A percentile compares a stretch with the other conserved stretches of the same genome.
Evolutionary conservation across 2,113 vertebrate species (phyloP).

Genomic region (Sapayoa aenigma): DNA sequence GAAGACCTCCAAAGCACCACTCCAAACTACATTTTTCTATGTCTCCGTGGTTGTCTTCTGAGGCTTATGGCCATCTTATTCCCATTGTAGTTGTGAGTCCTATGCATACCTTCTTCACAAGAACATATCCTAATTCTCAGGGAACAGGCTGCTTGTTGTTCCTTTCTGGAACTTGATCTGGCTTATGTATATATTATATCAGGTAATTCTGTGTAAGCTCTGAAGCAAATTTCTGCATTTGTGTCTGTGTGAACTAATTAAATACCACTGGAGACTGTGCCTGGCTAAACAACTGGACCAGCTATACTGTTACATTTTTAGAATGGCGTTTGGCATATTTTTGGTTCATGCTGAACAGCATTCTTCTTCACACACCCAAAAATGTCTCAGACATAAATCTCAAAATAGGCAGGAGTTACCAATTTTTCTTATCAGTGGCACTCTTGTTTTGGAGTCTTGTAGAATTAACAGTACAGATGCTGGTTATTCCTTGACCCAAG

Average conservation of each 20-base stretch:
- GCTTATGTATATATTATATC: background rate
- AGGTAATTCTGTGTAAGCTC: background rate
- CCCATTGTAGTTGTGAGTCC: background rate
- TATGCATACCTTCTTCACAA: background rate
- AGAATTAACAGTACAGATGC: rapidly evolving
- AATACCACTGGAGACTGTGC: background rate
- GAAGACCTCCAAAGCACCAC: background rate
- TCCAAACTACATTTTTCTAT: background rate
- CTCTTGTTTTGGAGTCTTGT: background rate
- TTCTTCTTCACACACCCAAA: background rate
- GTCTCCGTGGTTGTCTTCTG: background rate
- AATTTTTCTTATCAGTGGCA: background rate
- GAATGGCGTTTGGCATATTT: background rate
- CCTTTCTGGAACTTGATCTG: background rate
- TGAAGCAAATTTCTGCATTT: background rate
- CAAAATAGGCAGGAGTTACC: background rate
- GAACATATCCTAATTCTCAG: background rate
- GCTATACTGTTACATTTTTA: background rate
- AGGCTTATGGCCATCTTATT: background rate
- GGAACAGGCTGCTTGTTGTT: background rate
- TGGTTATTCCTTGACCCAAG: background rate
- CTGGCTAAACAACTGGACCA: background rate
- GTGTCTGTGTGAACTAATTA: background rate
- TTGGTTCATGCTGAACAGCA: background rate
- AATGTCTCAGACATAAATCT: background rate